phyloP scores from a whole-genome alignment of 1,140 invertebrate species.

The Ericerus pela region DNA sequence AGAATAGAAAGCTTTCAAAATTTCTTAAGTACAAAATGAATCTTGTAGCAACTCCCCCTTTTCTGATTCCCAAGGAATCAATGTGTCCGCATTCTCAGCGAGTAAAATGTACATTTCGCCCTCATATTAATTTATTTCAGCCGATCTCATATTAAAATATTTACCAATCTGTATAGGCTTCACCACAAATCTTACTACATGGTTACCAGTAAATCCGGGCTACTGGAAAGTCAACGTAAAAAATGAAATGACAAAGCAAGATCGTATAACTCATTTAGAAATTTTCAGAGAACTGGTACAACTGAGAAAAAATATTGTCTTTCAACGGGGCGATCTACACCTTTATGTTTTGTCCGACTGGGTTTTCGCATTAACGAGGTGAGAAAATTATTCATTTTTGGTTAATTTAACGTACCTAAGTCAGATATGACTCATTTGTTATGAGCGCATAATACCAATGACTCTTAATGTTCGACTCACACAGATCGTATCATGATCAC shows the following conservation, averaged over 20 bases:
- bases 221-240: slow-evolving; percentile 14
- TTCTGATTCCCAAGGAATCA: too few species aligned
- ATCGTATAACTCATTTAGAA: slow-evolving; percentile 33
- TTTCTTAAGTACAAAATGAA: too few species aligned
- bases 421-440: too few species aligned
- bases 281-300: slow-evolving; percentile 34
- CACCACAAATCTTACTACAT: slow-evolving; percentile 9
- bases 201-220: slow-evolving; percentile 18
- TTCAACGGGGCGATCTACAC: slow-evolving; percentile 30
- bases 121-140: too few species aligned
- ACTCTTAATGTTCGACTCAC: too few species aligned
- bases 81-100: too few species aligned
- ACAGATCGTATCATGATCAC: slow-evolving; percentile 17
- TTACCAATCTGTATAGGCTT: too few species aligned
- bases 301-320: slow-evolving; percentile 28
- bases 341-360: slow-evolving; percentile 21
- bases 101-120: too few species aligned
- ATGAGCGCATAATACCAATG: too few species aligned
- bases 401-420: neutral
- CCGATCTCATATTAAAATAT: too few species aligned
- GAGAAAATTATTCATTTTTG: neutral
- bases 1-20: too few species aligned
- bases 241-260: neutral
- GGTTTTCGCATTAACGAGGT: slow-evolving; percentile 16
- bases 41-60: too few species aligned